Evolutionary conservation across 1,140 invertebrate species (phyloP), one percentile per base, ranked within the genome.

Genomic region (Diploscapter pachys): DNA sequence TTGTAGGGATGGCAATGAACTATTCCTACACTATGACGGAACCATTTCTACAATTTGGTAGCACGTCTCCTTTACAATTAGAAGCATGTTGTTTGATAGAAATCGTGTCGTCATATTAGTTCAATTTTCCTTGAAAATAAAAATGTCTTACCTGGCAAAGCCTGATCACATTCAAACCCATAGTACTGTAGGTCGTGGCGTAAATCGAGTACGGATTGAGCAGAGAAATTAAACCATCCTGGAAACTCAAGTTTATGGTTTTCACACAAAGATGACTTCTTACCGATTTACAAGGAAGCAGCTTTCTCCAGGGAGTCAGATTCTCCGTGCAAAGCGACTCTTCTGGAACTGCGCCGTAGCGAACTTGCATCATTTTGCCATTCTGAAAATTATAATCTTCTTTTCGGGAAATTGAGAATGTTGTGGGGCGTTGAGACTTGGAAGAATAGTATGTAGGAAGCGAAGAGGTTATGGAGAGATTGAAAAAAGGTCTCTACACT

Each of bases 321-420:
- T 99, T 99, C 89, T 98, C 95, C 31, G 96, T 98, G 85, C 96
- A 99, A 5, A 97, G 93, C 82, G 95, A 93, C 90, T 99, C 96
- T 75, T 92, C 89, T 0, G 96, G 94, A 72, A 99, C 86, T 59
- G 92, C 91, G 2, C 94, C 90, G 89, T 97, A 97, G 78, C 92
- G 88, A 31, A 31, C 31, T 31, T 31, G 31, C 31, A 31, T 31
- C 31, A 31, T 31, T 31, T 31, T 31, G 31, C 31, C 31, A 31
- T 31, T 31, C 31, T 31, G 31, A 31, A 31, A 31, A 31, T 31
- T 31, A 31, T 31, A 31, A 31, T 31, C 31, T 31, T 31, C 31
- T 31, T 31, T 31, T 31, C 31, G 31, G 31, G 31, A 31, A 31
- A 31, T 31, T 31, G 31, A 31, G 31, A 31, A 31, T 31, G 31